A percentile compares a stretch with the other conserved stretches of the same genome.
These are phyloP conservation scores for Diuraphis noxia DNA, from an alignment of 1,140 invertebrate species.

Conservation along the genomic window DNA sequence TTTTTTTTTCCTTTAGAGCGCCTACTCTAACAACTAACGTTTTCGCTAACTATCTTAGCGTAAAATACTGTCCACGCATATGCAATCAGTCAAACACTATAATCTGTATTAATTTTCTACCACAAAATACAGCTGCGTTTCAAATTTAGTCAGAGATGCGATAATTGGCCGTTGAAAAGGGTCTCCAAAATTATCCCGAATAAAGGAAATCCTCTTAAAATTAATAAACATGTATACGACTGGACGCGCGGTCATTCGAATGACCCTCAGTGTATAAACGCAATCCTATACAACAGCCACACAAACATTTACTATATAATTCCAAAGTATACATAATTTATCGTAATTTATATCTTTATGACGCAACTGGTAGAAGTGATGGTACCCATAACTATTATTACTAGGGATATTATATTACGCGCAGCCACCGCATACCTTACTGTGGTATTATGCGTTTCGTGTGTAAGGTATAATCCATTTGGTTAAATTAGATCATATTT, in stretches of 20 bases:
- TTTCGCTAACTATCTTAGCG: neutral
- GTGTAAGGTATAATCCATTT: neutral
- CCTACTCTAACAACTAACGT: neutral
- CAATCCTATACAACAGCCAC: neutral
- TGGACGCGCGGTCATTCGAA: neutral
- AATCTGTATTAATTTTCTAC: neutral
- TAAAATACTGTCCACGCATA: neutral
- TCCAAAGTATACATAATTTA: neutral
- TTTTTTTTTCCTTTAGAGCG: neutral
- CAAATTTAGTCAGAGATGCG: neutral
- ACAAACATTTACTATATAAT: neutral
- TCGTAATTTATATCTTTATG: conserved; percentile 8
- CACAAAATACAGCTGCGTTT: neutral
- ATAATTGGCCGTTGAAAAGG: neutral
- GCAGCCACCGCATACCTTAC: neutral
- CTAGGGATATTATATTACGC: neutral
- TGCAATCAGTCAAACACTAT: neutral
- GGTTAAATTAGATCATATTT: neutral
- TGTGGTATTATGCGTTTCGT: neutral
- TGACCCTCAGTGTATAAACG: neutral
- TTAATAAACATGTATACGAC: neutral
- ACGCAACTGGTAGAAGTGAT: neutral
- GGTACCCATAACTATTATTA: neutral
- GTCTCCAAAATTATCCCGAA: neutral
- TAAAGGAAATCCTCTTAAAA: neutral